phyloP scores from a whole-genome alignment of 1,140 invertebrate species.

The Ylistrum balloti region DNA sequence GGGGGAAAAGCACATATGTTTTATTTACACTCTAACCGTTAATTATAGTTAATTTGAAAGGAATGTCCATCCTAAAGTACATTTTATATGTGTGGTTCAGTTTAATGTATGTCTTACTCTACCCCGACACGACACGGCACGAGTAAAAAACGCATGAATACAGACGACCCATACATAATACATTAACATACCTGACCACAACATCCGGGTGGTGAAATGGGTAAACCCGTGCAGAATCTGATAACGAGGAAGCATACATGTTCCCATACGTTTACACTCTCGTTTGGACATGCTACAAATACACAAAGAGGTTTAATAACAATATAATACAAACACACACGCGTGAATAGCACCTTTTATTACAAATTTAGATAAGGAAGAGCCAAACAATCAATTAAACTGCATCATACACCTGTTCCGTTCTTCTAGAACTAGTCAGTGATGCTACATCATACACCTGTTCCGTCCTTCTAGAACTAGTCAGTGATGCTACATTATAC shows the following conservation, averaged over 20 bases:
- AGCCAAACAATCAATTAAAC: no score
- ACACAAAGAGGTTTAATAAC: background rate
- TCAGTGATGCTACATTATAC: no score
- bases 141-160: background rate
- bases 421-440: no score
- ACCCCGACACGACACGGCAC: background rate
- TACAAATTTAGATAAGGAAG: no score
- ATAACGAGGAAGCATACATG: background rate
- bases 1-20: background rate
- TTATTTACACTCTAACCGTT: background rate
- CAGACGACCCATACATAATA: background rate
- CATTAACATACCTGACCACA: background rate
- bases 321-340: background rate
- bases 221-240: background rate
- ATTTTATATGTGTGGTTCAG: background rate
- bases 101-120: background rate
- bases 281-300: background rate
- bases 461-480: no score
- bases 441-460: no score
- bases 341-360: no score
- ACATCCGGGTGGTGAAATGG: background rate
- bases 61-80: background rate
- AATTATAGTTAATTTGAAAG: no score
- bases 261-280: no score
- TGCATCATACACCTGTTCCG: no score